Evolutionary conservation across 2,113 vertebrate genomes (phyloP).

Genomic region (Cephalopterus ornatus): DNA sequence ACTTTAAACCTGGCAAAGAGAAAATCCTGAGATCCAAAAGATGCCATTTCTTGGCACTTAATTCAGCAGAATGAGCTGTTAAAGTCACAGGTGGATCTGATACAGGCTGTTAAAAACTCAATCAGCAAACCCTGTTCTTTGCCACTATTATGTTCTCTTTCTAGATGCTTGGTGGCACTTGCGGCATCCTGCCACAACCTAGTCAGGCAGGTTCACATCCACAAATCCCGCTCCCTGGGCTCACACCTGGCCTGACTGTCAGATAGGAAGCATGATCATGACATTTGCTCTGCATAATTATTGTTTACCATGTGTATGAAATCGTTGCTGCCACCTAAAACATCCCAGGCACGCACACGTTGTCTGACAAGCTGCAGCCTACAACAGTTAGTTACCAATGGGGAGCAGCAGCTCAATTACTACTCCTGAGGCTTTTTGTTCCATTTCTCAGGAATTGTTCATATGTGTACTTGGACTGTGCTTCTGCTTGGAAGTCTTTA

Average conservation of each 20-base stretch:
- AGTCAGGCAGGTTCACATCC: background rate
- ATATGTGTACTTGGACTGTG: background rate
- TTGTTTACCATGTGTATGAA: background rate
- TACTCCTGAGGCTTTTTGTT: background rate
- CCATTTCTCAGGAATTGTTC: background rate
- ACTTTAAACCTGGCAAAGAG: background rate
- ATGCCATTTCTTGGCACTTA: background rate
- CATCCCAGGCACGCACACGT: background rate
- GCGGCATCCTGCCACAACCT: background rate
- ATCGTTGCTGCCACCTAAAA: background rate
- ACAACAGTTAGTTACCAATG: rapidly evolving
- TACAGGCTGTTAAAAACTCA: background rate
- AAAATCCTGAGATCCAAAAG: background rate
- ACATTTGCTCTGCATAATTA: background rate
- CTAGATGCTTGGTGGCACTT: background rate
- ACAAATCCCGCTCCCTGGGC: background rate
- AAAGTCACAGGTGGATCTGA: background rate
- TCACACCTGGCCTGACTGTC: background rate
- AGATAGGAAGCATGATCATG: background rate
- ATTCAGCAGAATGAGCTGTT: background rate
- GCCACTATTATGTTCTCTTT: background rate
- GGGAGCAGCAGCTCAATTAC: background rate
- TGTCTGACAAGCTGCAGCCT: background rate
- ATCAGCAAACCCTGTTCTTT: background rate
- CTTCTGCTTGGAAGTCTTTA: background rate